These are phyloP conservation scores for Tachysurus vachellii DNA, from an alignment of 2,113 vertebrate genomes.

Conservation along the genomic window DNA sequence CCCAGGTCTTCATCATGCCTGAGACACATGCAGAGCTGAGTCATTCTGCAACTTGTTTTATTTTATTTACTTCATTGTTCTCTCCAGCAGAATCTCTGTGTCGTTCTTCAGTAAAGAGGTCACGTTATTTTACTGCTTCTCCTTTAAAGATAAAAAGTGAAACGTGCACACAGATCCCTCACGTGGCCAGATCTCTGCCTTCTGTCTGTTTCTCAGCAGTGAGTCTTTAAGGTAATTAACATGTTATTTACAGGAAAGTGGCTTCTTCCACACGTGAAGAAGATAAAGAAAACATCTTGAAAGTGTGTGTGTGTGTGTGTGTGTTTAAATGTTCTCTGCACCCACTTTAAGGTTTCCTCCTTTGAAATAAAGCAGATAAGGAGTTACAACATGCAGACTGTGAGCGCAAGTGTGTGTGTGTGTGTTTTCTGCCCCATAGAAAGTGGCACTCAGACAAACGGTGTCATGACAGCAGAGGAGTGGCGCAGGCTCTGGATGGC, in stretches of 20 bases:
- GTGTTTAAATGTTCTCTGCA: not conserved
- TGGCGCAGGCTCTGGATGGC: conserved; percentile 98
- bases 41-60: not conserved
- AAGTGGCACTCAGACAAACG: conserved; percentile 87
- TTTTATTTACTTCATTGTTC: conserved; percentile 13
- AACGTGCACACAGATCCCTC: not conserved
- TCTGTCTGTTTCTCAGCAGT: not conserved
- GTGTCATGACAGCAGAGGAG: conserved; percentile 96
- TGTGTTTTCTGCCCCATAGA: conserved; percentile 2
- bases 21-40: conserved; percentile 1
- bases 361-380: not conserved
- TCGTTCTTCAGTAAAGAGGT: conserved; percentile 15
- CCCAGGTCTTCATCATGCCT: not conserved
- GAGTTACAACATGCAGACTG: conserved; percentile 18
- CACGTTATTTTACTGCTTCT: conserved; percentile 64
- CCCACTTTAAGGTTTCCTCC: not conserved
- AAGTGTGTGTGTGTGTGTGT: conserved; percentile 6
- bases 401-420: conserved; percentile 16
- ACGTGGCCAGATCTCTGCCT: not conserved
- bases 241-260: not conserved
- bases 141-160: not conserved
- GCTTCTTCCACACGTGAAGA: not conserved
- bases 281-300: not conserved
- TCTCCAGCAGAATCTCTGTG: conserved; percentile 44
- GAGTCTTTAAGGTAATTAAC: not conserved